Base-by-base conservation (phyloP, 1,140 invertebrate genomes). In the Ridgeia piscesae region DNA sequence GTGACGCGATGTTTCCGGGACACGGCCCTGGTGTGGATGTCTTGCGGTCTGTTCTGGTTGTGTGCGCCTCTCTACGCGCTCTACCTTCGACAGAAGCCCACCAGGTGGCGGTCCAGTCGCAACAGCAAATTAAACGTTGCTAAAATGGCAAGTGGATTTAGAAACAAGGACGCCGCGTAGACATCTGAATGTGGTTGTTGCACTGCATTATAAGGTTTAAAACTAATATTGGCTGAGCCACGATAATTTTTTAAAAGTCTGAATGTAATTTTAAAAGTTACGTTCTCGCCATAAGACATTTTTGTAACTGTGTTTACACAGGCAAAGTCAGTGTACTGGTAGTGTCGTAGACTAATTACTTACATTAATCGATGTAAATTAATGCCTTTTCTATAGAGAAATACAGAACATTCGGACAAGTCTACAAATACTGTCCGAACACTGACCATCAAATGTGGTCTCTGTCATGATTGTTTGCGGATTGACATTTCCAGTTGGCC, bases 1-100 rank as follows among this genome's bases (percentile, higher is more conserved):
- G 97, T 99, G 91, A 98, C 98, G 91, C 96, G 96, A 95, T 99
- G 98, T 95, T 98, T 99, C 95, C 97, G 99, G 95, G 97, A 98
- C 95, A 92, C 92, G 33, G 92, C 89, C 33, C 92, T 92, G 8
- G 88, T 89, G 33, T 92, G 92, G 88, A 11, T 92, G 33, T 90
- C 92, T 6, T 34, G 88, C 33, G 92, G 97, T 34, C 98, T 98
- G 95, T 95, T 99, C 9, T 98, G 98, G 97, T 92, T 97, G 0
- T 97, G 98, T 94, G 96, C 97, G 27, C 95, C 97, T 14, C 95
- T 98, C 42, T 98, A 99, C 94, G 96, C 97, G 33, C 98, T 97
- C 95, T 98, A 98, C 94, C 96, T 77, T 17, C 58, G 58, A 1
- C 58, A 77, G 58, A 77, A 77, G 58, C 4, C 17, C 58, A 77